Percentiles rank a stretch among this genome's conserved stretches.
Conservation (phyloP, 1,140 invertebrate genomes). For the Diachasmimorpha longicaudata region DNA sequence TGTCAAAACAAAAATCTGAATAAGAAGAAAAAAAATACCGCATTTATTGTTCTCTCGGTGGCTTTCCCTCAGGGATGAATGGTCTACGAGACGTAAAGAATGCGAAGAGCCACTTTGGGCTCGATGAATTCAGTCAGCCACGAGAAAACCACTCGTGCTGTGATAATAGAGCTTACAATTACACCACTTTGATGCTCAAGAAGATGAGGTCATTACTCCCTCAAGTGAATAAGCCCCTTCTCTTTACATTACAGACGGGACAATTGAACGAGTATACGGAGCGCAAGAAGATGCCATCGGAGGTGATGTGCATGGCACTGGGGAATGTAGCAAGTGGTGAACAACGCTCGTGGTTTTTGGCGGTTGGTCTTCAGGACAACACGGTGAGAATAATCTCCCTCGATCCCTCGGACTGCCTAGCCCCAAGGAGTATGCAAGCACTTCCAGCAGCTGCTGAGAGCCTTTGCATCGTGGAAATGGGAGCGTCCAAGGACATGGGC, state of each 20-base stretch:
- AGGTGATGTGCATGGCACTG: slow-evolving; percentile 98
- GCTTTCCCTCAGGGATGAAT: slow-evolving; percentile 2
- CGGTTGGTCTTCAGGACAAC: slow-evolving; percentile 95
- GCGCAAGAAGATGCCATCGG: slow-evolving; percentile 93
- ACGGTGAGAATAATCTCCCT: slow-evolving; percentile 98
- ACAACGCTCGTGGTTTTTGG: slow-evolving; percentile 94
- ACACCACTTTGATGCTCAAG: background rate
- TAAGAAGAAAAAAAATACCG: slow-evolving; percentile 15
- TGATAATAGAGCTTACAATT: slow-evolving; percentile 6
- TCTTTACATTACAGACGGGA: slow-evolving; percentile 75
- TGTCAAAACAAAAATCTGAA: background rate
- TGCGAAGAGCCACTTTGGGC: slow-evolving; percentile 43
- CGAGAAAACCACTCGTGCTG: background rate
- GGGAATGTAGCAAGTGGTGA: slow-evolving; percentile 95
- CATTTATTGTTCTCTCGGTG: slow-evolving; percentile 48
- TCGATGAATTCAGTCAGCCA: background rate
- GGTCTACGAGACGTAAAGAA: slow-evolving; percentile 47
- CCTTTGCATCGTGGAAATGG: slow-evolving; percentile 93
- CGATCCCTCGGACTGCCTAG: slow-evolving; percentile 92
- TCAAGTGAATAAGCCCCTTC: background rate
- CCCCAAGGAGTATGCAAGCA: slow-evolving; percentile 94
- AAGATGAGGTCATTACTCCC: background rate
- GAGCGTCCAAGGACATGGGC: slow-evolving; percentile 67
- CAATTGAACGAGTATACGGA: slow-evolving; percentile 99
- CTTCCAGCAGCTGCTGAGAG: slow-evolving; percentile 97